Base-by-base conservation (phyloP, 30 jellyfish, hydroid and myxozoan species). In the Catostylus mosaicus region DNA sequence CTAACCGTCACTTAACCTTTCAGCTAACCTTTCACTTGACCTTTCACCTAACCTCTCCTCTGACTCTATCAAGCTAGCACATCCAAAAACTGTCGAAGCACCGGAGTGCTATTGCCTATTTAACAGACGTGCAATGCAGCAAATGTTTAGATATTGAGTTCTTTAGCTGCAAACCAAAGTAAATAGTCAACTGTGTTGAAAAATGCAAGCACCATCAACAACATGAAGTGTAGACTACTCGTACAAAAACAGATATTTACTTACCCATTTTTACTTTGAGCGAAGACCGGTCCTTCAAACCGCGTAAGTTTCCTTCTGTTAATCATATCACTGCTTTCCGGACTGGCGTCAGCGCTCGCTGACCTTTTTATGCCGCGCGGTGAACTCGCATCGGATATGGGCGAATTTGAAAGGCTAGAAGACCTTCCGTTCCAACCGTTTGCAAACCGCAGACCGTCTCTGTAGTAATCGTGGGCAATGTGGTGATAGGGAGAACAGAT, bases 381-480 rank as follows among this genome's bases (percentile, higher is more conserved):
- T 11, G 91, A 81, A 47, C 91, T 81, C 23, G 80, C 84, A 34
- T 81, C 91, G 27, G 91, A 81, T 0, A 81, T 67, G 0, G 91
- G 91, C 40, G 91, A 81, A 36, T 81, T 81, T 47, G 91, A 81
- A 7, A 81, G 84, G 31, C 91, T 81, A 22, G 91, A 81, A 30
- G 91, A 66, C 9, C 91, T 69, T 11, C 67, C 77, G 23, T 24
- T 66, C 91, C 91, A 81, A 46, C 84, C 65, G 32, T 62, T 81
- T 3, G 84, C 30, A 36, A 38, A 81, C 47, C 85, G 36, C 9
- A 62, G 67, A 0, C 84, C 84, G 5, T 81, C 91, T 48, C 73
- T 60, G 61, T 81, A 81, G 46, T 45, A 81, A 32, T 81, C 91
- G 52, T 54, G 71, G 19, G 72, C 63, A 26, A 81, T 18, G 36